Conservation (phyloP, 2,797 vertebrate species). For the Gymnoscopelus microlampas region DNA sequence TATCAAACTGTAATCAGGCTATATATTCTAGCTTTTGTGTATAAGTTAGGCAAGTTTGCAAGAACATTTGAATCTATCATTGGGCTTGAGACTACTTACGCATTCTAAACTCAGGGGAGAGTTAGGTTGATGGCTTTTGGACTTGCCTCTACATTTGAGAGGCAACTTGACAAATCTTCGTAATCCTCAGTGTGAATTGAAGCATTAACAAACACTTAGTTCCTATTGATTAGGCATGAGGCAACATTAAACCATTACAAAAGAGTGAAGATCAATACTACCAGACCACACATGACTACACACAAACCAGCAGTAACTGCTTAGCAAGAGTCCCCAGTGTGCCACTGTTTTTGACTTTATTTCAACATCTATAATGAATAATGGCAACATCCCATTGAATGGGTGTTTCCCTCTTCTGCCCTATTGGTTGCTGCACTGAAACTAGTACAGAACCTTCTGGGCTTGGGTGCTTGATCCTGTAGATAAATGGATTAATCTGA, state of each 20-base stretch:
- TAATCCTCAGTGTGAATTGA: not conserved
- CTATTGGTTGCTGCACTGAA: not conserved
- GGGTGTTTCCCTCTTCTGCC: not conserved
- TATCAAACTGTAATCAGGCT: not conserved
- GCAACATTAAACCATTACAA: slow-evolving; percentile 10
- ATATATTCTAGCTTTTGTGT: not conserved
- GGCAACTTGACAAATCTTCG: not conserved
- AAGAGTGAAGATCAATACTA: slow-evolving; percentile 18
- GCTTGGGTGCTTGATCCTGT: not conserved
- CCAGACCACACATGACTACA: slow-evolving; percentile 15
- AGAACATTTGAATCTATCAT: slow-evolving; percentile 14
- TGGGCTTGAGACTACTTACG: slow-evolving; percentile 4
- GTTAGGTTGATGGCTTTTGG: not conserved
- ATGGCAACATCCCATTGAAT: not conserved
- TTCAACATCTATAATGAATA: not conserved
- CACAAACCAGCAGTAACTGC: slow-evolving; percentile 2
- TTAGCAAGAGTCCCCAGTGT: not conserved
- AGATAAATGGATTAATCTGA: not conserved
- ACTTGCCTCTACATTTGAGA: not conserved
- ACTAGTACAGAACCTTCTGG: not conserved
- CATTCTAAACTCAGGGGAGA: not conserved
- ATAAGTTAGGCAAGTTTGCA: slow-evolving; percentile 4
- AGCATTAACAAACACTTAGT: slow-evolving; percentile 1
- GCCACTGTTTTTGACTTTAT: not conserved
- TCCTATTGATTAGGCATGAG: slow-evolving; percentile 3